These are phyloP conservation scores for Phasianus colchicus DNA, from an alignment of 2,113 vertebrate genomes.

Conservation along the genomic window DNA sequence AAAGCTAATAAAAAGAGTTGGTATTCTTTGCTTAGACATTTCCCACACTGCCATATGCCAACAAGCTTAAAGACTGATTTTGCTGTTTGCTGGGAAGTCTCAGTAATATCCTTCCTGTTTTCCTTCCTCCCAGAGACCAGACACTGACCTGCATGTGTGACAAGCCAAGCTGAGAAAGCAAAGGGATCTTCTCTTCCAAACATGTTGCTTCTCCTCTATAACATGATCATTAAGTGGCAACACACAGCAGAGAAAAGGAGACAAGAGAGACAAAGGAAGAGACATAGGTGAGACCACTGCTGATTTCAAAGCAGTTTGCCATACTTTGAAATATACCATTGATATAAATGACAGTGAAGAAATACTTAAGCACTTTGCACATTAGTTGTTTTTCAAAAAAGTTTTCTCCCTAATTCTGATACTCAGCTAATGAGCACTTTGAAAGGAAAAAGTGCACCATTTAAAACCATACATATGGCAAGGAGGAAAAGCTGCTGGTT, in stretches of 20 bases:
- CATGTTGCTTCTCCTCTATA: neutral
- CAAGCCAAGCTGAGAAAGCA: neutral
- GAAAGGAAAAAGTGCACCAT: neutral
- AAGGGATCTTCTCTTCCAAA: neutral
- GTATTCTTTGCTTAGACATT: neutral
- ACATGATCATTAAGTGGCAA: neutral
- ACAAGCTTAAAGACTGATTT: neutral
- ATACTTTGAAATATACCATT: neutral
- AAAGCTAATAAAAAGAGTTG: neutral
- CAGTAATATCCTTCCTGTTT: neutral
- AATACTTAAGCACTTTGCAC: neutral
- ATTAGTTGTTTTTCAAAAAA: neutral
- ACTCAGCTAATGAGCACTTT: neutral
- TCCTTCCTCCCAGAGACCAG: neutral
- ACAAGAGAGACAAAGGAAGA: neutral
- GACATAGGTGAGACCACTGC: fast-evolving
- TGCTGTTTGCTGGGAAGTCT: neutral
- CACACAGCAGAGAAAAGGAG: neutral
- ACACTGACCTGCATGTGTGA: neutral
- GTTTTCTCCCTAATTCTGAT: neutral
- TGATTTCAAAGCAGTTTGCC: neutral
- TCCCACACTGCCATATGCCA: fast-evolving
- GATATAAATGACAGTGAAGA: neutral
- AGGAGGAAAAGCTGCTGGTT: neutral
- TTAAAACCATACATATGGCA: neutral